Evolutionary conservation across 2,113 vertebrate species (phyloP).

Genomic region (Zapus hudsonius): DNA sequence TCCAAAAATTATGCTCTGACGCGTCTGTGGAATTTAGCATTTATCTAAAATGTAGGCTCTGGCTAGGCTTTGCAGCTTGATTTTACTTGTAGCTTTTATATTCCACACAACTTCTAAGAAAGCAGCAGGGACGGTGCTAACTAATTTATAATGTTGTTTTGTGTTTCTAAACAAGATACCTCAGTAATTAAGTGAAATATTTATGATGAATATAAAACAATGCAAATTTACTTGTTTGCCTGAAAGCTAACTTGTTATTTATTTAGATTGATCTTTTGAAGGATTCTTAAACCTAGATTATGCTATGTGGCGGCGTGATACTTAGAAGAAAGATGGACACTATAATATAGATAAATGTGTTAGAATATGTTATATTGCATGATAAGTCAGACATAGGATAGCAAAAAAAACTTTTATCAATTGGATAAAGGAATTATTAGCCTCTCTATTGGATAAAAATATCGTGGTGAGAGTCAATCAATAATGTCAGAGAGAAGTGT

Average conservation of each 20-base stretch:
- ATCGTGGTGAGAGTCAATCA: background rate
- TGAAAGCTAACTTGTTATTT: constrained; percentile 90
- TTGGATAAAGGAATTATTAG: constrained; percentile 60
- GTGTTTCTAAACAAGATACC: constrained; percentile 89
- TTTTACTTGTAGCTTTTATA: constrained; percentile 85
- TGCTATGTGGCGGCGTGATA: constrained; percentile 76
- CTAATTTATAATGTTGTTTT: constrained; percentile 91
- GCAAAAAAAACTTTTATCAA: constrained; percentile 69
- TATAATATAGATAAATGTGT: constrained; percentile 51
- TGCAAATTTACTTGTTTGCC: constrained; percentile 91
- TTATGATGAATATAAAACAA: constrained; percentile 91
- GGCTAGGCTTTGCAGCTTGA: constrained; percentile 75
- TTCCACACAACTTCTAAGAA: constrained; percentile 85
- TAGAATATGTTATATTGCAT: constrained; percentile 47
- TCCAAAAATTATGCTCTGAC: constrained; percentile 6
- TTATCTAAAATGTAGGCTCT: constrained; percentile 74
- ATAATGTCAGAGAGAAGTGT: constrained; percentile 32
- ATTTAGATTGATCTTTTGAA: constrained; percentile 88
- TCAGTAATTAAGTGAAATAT: constrained; percentile 92
- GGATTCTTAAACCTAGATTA: constrained; percentile 84
- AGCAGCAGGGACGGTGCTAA: constrained; percentile 87
- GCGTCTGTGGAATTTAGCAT: constrained; percentile 73
- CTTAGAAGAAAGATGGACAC: constrained; percentile 78
- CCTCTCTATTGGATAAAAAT: constrained; percentile 21
- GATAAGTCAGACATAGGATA: constrained; percentile 62